phyloP scores from a whole-genome alignment of 1,140 invertebrate genomes.

The Pogonomyrmex californicus region DNA sequence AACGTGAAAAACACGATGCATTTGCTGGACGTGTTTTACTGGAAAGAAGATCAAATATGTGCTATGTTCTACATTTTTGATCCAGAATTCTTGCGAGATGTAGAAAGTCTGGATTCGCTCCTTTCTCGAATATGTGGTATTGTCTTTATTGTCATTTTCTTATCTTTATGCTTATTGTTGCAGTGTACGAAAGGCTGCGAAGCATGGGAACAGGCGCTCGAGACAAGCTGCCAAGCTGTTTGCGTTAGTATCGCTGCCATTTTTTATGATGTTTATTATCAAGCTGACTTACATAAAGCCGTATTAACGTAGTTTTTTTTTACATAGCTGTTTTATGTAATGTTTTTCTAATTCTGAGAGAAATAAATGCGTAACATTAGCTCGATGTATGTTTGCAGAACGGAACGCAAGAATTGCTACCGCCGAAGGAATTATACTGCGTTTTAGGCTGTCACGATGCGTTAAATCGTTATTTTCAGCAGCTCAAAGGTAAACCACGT shows the following conservation, averaged over 20 bases:
- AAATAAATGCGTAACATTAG: slow-evolving; percentile 25
- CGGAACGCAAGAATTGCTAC: slow-evolving; percentile 89
- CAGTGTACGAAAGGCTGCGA: slow-evolving; percentile 91
- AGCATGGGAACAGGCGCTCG: slow-evolving; percentile 90
- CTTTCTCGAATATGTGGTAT: background rate
- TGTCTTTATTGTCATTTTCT: slow-evolving; percentile 7
- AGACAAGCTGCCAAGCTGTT: slow-evolving; percentile 89
- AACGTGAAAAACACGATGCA: background rate
- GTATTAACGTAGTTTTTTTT: slow-evolving; percentile 14
- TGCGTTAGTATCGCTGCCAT: slow-evolving; percentile 89
- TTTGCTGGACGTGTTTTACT: background rate
- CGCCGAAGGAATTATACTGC: slow-evolving; percentile 91
- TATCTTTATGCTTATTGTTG: slow-evolving; percentile 80
- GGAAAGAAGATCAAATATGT: background rate
- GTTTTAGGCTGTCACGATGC: slow-evolving; percentile 94
- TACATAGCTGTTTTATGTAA: background rate
- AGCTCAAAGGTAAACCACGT: slow-evolving; percentile 89
- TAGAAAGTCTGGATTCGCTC: background rate
- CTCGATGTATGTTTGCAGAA: slow-evolving; percentile 87
- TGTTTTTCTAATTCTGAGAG: slow-evolving; percentile 17
- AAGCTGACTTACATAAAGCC: slow-evolving; percentile 33
- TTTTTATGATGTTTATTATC: slow-evolving; percentile 46
- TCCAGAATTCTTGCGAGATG: background rate
- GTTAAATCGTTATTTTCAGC: slow-evolving; percentile 91
- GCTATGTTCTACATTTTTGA: background rate